Base-by-base conservation (phyloP, 2,797 vertebrate genomes). In the Pseudopleuronectes americanus region DNA sequence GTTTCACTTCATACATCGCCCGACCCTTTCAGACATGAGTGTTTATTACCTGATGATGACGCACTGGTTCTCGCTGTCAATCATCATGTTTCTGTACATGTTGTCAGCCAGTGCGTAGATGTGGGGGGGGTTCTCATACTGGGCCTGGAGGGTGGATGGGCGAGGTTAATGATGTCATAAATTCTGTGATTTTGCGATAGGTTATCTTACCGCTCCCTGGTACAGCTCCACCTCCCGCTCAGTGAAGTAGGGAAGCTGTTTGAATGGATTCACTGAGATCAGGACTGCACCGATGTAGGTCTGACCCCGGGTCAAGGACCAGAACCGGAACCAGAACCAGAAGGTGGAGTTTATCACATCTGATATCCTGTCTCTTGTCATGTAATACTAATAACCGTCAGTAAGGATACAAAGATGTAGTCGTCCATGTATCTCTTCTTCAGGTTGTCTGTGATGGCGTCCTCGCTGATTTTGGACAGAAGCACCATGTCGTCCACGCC, bases 401-500 rank as follows among this genome's bases (percentile, higher is more conserved):
- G 13, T 8, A 1, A 68, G 93, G 93, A 95, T 95, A 95, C 94
- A 14, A 94, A 95, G 74, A 95, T 95, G 87, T 86, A 94, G 86
- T 96, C 95, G 16, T 96, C 95, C 93, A 93, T 93, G 90, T 95
- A 96, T 85, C 96, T 90, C 63, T 95, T 96, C 87, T 94, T 94
- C 66, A 96, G 94, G 89, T 96, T 96, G 4, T 96, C 95, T 0
- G 95, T 95, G 70, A 96, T 96, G 91, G 94, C 93, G 0, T 96
- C 95, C 78, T 96, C 96, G 0, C 2, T 95, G 92, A 96, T 93
- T 68, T 96, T 96, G 73, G 93, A 89, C 43, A 96, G 92, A 17
- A 96, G 93, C 2, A 96, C 96, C 96, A 96, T 96, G 87, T 96
- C 95, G 6, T 96, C 95, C 83, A 96, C 95, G 0, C 95, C 95